Evolutionary conservation across 2,888 invertebrate genomes (phyloP).

Genomic region (Acrobasis consociella): DNA sequence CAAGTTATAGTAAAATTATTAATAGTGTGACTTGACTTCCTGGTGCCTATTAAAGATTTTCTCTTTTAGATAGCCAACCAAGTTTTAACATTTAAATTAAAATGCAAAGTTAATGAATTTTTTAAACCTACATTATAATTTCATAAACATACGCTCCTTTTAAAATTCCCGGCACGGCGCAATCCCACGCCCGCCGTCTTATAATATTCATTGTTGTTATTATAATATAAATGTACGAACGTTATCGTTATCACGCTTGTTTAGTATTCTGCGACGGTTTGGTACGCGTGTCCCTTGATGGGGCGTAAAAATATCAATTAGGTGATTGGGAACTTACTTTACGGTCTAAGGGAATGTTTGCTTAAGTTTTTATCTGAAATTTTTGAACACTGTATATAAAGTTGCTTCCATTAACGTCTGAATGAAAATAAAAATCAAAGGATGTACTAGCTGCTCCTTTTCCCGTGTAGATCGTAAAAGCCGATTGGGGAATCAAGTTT

Average conservation of each 20-base stretch:
- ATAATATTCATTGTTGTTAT: conserved; percentile 27
- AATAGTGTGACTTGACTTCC: no score
- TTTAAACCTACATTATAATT: background rate
- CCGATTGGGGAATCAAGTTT: no score
- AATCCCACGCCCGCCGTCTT: background rate
- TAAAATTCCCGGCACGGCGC: conserved; percentile 25
- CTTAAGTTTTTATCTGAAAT: background rate
- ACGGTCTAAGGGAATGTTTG: background rate
- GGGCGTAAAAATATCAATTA: conserved; percentile 15
- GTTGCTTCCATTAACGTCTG: no score
- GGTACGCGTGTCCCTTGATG: conserved; percentile 15
- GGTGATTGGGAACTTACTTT: background rate
- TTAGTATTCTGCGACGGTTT: conserved; percentile 14
- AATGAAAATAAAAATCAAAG: no score
- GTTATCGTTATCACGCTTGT: background rate
- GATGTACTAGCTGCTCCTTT: no score
- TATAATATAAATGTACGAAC: conserved; percentile 27
- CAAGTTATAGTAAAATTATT: no score
- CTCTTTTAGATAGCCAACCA: no score
- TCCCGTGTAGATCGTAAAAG: no score
- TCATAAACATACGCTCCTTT: conserved; percentile 19
- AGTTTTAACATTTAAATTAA: background rate
- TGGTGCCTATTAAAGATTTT: no score
- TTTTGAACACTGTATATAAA: background rate
- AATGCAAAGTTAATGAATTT: background rate